phyloP scores from a whole-genome alignment of 2,888 invertebrate species.

The Erebia epiphron region DNA sequence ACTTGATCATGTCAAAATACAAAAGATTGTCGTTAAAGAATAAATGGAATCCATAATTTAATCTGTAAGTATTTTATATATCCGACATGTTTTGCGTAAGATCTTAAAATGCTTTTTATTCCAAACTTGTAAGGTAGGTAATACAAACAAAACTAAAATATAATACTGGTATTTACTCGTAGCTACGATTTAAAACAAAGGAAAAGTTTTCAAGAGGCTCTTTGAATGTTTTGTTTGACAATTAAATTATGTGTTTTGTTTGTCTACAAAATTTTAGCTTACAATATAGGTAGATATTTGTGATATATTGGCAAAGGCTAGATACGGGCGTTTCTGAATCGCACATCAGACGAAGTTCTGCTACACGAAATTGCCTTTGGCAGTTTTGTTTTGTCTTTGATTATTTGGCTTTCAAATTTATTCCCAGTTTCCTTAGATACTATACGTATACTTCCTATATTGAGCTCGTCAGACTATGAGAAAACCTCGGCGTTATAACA shows the following conservation, averaged over 20 bases:
- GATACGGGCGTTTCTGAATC: not conserved
- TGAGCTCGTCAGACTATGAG: too few relatives aligned
- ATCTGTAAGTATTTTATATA: too few relatives aligned
- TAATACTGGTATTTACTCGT: not conserved
- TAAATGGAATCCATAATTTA: not conserved
- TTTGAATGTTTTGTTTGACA: not conserved
- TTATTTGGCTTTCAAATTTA: not conserved
- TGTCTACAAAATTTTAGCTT: not conserved
- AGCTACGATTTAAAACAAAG: not conserved
- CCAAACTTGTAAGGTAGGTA: not conserved
- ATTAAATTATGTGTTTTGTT: constrained; percentile 1
- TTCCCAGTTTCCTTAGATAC: too few relatives aligned
- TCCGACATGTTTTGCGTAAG: not conserved
- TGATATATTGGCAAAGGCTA: not conserved
- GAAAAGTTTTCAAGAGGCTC: constrained; percentile 11
- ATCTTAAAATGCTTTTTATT: not conserved
- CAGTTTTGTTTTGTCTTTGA: constrained; percentile 3
- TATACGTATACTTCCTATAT: too few relatives aligned
- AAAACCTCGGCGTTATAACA: too few relatives aligned
- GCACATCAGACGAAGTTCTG: not conserved
- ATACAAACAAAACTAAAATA: not conserved
- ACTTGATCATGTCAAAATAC: not conserved
- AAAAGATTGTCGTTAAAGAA: not conserved
- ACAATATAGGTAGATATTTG: not conserved
- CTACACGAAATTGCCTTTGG: constrained; percentile 8